Conservation (phyloP, 2,888 invertebrate genomes). For the Papilio protenor region DNA sequence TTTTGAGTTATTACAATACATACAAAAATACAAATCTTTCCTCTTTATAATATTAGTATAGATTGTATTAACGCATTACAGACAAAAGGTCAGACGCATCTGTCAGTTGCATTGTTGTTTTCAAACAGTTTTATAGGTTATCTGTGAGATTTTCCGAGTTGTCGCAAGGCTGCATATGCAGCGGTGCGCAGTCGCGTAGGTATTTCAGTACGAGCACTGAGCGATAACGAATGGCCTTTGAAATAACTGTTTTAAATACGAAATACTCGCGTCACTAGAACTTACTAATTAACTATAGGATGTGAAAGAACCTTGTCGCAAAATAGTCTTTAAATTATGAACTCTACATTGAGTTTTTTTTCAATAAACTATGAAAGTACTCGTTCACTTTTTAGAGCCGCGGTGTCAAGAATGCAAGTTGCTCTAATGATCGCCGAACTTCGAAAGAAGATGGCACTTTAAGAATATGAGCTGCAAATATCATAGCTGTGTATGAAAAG, state of each 20-base stretch:
- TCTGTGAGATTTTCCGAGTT: constrained; percentile 29
- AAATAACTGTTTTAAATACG: constrained; percentile 22
- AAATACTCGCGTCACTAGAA: constrained; percentile 4
- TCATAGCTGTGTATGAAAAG: too few relatives aligned
- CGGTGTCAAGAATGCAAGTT: too few relatives aligned
- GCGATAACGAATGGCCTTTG: constrained; percentile 36
- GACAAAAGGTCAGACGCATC: not conserved
- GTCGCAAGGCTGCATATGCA: constrained; percentile 34
- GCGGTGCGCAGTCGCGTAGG: constrained; percentile 12
- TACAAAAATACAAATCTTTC: too few relatives aligned
- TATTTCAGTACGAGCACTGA: constrained; percentile 34
- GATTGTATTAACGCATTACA: constrained; percentile 1
- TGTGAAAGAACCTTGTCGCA: not conserved
- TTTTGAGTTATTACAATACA: too few relatives aligned
- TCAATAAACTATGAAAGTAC: too few relatives aligned
- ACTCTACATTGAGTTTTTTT: not conserved
- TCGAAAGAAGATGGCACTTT: too few relatives aligned
- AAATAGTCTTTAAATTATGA: not conserved
- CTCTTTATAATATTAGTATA: too few relatives aligned
- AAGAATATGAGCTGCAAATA: too few relatives aligned
- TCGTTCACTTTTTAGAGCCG: too few relatives aligned
- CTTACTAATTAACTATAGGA: not conserved
- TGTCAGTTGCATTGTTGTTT: not conserved
- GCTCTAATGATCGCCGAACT: too few relatives aligned
- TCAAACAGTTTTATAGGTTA: constrained; percentile 21